Base-by-base conservation (phyloP, 2,888 invertebrate species). In the Atrina japonica region DNA sequence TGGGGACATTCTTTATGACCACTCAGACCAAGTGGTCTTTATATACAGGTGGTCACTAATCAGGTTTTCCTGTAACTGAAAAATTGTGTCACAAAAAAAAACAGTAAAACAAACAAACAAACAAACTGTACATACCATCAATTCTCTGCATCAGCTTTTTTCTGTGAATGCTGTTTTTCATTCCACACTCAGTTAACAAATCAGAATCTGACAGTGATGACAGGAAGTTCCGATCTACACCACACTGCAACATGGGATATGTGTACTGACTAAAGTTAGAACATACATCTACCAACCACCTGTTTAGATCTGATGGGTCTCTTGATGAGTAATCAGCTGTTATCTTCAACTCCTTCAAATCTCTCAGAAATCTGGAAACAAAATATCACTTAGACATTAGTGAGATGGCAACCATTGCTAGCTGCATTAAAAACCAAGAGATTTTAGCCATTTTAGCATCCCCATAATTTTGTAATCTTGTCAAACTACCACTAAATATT, bases 291-390 rank as follows among this genome's bases (percentile, higher is more conserved):
- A 94, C 95, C 52, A 99, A 73, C 89, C 89, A 90, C 66, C 83
- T 79, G 70, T 88, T 85, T 25, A 99, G 93, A 89, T 95, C 96
- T 6, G 96, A 95, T 16, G 95, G 94, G 90, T 99, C 98, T 86
- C 96, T 94, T 69, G 97, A 97, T 77, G 96, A 96, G 90, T 98
- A 99, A 90, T 98, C 98, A 16, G 98, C 96, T 94, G 97, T 96
- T 90, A 95, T 95, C 91, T 98, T 98, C 77, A 99, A 92, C 89
- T 95, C 96, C 88, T 95, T 95, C 79, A 99, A 92, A 92, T 98
- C 98, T 84, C 98, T 92, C 67, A 96, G 95, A 92, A 99, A 98
- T 90, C 96, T 89, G 77, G 1, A 70, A 74, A 50, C 7, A 35
- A 49, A 2, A 63, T n/a, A n/a, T n/a, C n/a, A n/a, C n/a, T n/a